Evolutionary conservation across 2,797 vertebrate genomes (phyloP), one percentile per base, ranked within the genome.

Genomic region (Phalloptychus januarius): DNA sequence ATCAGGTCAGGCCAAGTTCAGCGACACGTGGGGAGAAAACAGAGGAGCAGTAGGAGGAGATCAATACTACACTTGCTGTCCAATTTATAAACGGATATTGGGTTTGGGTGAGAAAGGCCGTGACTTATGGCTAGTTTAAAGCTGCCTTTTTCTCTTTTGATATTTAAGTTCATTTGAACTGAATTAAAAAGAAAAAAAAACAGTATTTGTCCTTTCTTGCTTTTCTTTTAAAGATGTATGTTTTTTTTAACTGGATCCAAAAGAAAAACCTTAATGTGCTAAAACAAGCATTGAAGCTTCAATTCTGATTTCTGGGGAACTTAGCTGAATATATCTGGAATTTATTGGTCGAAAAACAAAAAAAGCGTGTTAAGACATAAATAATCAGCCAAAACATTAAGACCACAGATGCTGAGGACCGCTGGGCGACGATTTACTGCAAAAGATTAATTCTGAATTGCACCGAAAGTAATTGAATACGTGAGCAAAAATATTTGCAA

Each of bases 51-150:
- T 18, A 8, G 42, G 79, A 85, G 72, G 42, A 94, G 96, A 99
- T 98, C 97, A 97, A 98, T 98, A 98, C 95, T 95, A 97, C 96
- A 97, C 97, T 97, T 96, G 95, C 96, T 95, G 96, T 97, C 96
- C 96, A 98, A 97, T 97, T 98, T 97, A 97, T 97, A 97, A 98
- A 97, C 96, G 85, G 96, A 97, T 95, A 95, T 95, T 95, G 85
- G 83, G 87, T 74, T 85, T 61, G 56, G 80, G 80, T 54, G 80
- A 89, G 95, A 91, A 95, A 94, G 94, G 93, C 94, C 95, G 93
- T 95, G 96, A 96, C 96, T 97, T 96, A 97, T 97, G 95, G 95
- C 94, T 95, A 97, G 96, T 96, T 97, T 96, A 97, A 97, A 96
- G 96, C 96, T 94, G 94, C 97, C 40, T 71, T 61, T 63, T 97